These are phyloP conservation scores for Sturnira hondurensis DNA, from an alignment of 2,113 vertebrate genomes.

Conservation along the genomic window DNA sequence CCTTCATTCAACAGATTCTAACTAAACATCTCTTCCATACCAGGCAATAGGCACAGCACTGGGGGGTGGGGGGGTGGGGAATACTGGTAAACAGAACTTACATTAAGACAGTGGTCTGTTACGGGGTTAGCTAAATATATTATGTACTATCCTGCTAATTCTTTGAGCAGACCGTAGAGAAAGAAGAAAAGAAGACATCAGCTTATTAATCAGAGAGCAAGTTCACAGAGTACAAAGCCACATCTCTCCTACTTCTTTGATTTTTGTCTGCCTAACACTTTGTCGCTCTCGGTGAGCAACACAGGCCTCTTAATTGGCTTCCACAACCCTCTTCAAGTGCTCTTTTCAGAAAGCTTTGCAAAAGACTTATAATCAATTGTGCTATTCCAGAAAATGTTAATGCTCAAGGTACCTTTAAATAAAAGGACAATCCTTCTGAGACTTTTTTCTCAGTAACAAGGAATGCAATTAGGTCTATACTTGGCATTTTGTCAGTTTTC, in stretches of 20 bases:
- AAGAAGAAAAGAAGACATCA: neutral
- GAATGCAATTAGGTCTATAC: conserved; percentile 52
- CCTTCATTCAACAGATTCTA: neutral
- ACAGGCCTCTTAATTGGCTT: neutral
- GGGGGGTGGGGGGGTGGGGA: no score
- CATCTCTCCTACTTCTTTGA: neutral
- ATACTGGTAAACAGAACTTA: neutral
- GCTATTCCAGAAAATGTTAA: conserved; percentile 40
- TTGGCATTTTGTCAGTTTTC: conserved; percentile 50
- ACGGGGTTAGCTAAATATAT: neutral
- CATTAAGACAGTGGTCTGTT: neutral
- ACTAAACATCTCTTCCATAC: neutral
- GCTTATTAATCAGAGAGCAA: neutral
- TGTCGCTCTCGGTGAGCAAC: neutral
- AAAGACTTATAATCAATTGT: conserved; percentile 44
- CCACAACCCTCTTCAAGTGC: neutral
- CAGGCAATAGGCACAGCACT: neutral
- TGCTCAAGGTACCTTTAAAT: conserved; percentile 50
- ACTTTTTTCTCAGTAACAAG: conserved; percentile 22
- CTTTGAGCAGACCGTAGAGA: neutral
- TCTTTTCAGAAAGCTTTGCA: conserved; percentile 37
- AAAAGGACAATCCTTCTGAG: conserved; percentile 49
- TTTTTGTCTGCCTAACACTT: neutral
- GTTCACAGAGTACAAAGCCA: neutral
- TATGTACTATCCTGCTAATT: neutral